Evolutionary conservation across 2,888 invertebrate species (phyloP).

Genomic region (Plebejus argus): DNA sequence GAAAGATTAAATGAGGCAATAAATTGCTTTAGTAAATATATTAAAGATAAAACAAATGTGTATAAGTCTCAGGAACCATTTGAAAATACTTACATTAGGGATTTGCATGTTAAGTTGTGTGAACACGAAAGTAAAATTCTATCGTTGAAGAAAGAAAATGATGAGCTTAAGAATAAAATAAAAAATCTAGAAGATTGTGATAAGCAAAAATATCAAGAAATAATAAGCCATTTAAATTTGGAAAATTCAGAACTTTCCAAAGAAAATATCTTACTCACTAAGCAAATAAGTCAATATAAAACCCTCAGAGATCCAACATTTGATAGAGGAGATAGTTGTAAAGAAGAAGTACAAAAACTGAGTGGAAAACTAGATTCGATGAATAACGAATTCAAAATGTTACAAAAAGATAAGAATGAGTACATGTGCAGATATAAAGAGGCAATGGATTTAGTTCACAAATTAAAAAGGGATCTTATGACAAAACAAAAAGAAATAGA

Average conservation of each 20-base stretch:
- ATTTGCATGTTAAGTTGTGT: slow-evolving; percentile 70
- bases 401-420: slow-evolving; percentile 70
- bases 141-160: slow-evolving; percentile 75
- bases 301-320: slow-evolving; percentile 53
- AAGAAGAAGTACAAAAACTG: slow-evolving; percentile 57
- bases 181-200: slow-evolving; percentile 52
- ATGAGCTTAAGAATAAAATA: slow-evolving; percentile 59
- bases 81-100: slow-evolving; percentile 61
- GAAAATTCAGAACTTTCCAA: slow-evolving; percentile 72
- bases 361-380: slow-evolving; percentile 61
- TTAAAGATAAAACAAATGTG: slow-evolving; percentile 54
- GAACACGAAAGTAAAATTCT: slow-evolving; percentile 74
- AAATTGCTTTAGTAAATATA: slow-evolving; percentile 61
- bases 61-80: slow-evolving; percentile 45
- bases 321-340: slow-evolving; percentile 53
- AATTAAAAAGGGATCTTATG: slow-evolving; percentile 66
- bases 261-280: slow-evolving; percentile 69
- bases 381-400: slow-evolving; percentile 56
- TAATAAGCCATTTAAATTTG: slow-evolving; percentile 67
- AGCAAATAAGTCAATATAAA: slow-evolving; percentile 64
- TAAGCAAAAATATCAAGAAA: slow-evolving; percentile 67
- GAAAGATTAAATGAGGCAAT: slow-evolving; percentile 67
- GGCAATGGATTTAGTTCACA: slow-evolving; percentile 61
- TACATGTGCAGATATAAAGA: slow-evolving; percentile 67
- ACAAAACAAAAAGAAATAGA: slow-evolving; percentile 70